A percentile compares a stretch with the other conserved stretches of the same genome.
These are phyloP conservation scores for Drosophila barbarae DNA, from an alignment of 2,888 invertebrate species.

Conservation along the genomic window DNA sequence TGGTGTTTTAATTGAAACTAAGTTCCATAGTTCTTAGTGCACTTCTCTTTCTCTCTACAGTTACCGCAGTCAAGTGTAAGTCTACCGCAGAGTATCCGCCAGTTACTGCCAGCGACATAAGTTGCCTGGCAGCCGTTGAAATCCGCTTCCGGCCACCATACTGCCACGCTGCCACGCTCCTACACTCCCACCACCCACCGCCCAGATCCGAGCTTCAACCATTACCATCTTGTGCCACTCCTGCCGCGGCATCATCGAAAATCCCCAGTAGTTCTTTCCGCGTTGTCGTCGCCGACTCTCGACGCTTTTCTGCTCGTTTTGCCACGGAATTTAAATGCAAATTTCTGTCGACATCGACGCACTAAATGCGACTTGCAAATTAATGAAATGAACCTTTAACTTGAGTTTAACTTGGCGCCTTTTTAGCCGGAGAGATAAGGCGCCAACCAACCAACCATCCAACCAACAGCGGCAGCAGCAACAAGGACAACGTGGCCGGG, in stretches of 20 bases:
- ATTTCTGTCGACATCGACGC: conserved; percentile 70
- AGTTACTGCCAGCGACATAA: conserved; percentile 27
- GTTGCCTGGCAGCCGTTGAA: conserved; percentile 56
- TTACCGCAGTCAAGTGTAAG: conserved; percentile 9
- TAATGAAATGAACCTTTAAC: conserved; percentile 75
- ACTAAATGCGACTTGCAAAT: conserved; percentile 75
- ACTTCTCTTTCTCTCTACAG: not conserved
- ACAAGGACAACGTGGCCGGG: conserved; percentile 15
- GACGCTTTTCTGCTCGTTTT: conserved; percentile 70
- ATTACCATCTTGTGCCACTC: conserved; percentile 8
- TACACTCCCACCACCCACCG: not conserved
- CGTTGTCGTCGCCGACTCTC: conserved; percentile 49
- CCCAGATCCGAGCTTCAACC: not conserved
- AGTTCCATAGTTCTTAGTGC: not conserved
- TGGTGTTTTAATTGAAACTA: not conserved
- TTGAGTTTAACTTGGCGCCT: conserved; percentile 75
- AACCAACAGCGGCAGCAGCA: conserved; percentile 14
- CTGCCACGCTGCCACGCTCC: not conserved
- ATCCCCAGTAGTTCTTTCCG: conserved; percentile 22
- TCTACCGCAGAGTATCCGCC: conserved; percentile 24
- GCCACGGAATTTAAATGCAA: conserved; percentile 73
- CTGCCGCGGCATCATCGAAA: conserved; percentile 30
- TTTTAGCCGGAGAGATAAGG: conserved; percentile 60
- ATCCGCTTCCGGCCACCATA: conserved; percentile 52
- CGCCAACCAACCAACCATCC: conserved; percentile 49